Conservation (phyloP, 2,797 vertebrate genomes). For the Ataeniobius toweri region DNA sequence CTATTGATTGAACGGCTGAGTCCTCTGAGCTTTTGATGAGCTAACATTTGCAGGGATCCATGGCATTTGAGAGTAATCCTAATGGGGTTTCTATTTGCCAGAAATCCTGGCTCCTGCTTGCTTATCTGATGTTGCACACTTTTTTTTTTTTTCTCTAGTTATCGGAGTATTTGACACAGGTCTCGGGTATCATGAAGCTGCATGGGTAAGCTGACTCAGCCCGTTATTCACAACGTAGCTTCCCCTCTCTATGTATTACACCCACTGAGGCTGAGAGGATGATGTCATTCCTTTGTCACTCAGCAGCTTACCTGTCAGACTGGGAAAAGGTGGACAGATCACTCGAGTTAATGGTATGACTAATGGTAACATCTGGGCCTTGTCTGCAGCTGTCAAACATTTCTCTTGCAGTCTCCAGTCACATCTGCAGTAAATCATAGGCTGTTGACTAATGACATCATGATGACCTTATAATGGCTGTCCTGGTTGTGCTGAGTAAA, state of each 20-base stretch:
- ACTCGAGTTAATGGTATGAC: conserved; percentile 55
- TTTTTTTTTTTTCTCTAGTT: conserved; percentile 59
- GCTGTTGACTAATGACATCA: conserved; percentile 69
- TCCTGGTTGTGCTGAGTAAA: conserved; percentile 56
- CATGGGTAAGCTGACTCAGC: conserved; percentile 68
- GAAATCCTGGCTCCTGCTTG: conserved; percentile 45
- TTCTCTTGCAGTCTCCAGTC: conserved; percentile 30
- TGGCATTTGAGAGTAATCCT: conserved; percentile 73
- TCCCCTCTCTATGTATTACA: conserved; percentile 33
- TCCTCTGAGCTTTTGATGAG: conserved; percentile 66
- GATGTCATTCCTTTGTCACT: conserved; percentile 61
- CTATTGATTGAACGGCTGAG: conserved; percentile 61
- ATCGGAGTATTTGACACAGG: conserved; percentile 70
- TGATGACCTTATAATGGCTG: conserved; percentile 54
- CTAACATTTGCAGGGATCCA: conserved; percentile 68
- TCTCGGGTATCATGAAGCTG: conserved; percentile 68
- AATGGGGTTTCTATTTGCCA: conserved; percentile 47
- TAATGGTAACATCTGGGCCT: conserved; percentile 54
- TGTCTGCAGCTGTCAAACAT: conserved; percentile 44
- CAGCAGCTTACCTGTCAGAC: conserved; percentile 57
- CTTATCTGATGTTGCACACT: conserved; percentile 73
- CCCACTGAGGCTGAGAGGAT: conserved; percentile 22
- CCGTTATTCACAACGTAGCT: conserved; percentile 57
- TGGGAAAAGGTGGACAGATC: conserved; percentile 7
- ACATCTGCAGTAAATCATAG: conserved; percentile 69